Base-by-base conservation (phyloP, 1,140 invertebrate genomes). In the Hydropsyche tenuis region DNA sequence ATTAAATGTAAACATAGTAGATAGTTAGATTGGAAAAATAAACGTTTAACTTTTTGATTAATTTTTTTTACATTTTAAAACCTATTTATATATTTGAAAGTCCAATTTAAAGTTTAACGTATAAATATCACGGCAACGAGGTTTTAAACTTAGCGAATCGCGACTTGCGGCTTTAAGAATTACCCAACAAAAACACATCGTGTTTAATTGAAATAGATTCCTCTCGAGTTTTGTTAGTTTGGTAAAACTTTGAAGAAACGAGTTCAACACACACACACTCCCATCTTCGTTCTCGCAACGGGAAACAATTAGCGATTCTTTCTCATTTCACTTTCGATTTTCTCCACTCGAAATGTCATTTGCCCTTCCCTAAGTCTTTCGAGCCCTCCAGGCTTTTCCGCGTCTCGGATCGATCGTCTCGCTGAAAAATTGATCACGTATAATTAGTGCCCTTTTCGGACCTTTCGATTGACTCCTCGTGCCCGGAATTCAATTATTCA, bases 401-500 rank as follows among this genome's bases (percentile, higher is more conserved):
- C 43, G 43, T 7, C 43, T 45, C 7, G 7, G 43, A 45, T 16
- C 20, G 14, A 51, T 51, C 48, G 56, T 16, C 11, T 5, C n/a
- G 12, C 1, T 66, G 63, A 66, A 66, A 66, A 66, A 66, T 66
- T 66, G 30, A 66, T 66, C 22, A 37, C 30, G 42, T 37, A 43
- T 66, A 66, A 66, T 66, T 66, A 43, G 48, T 7, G 16, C 16
- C 48, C 16, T 18, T 53, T 53, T 46, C 45, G 45, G 18, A 46
- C 16, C 16, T 18, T 53, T 53, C 48, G 48, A 18, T 16, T n/a
- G 48, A n/a, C 14, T n/a, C 16, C 20, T 53, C 48, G 48, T 2
- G 16, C 48, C 16, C n/a, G 6, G 48, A 53, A 53, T 53, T 53
- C 48, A 53, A 53, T 53, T 53, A 53, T 18, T 53, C 16, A 18